Evolutionary conservation across 2,113 vertebrate species (phyloP).

Genomic region (Lipophrys pholis): DNA sequence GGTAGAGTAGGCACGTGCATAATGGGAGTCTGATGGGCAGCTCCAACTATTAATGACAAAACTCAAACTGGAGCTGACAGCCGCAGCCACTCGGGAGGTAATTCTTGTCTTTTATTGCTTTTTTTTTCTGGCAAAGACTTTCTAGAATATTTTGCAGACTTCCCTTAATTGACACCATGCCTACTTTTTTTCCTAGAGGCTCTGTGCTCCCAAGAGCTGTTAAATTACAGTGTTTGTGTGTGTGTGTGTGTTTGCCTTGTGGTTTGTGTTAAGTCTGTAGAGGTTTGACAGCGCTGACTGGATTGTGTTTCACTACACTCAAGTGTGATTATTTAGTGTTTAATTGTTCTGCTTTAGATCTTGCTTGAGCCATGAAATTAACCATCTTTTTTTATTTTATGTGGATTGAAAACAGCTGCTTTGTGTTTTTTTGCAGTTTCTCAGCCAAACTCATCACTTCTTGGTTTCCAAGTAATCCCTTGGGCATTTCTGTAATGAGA

Average conservation of each 20-base stretch:
- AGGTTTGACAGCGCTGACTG: conserved; percentile 18
- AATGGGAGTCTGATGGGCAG: conserved; percentile 64
- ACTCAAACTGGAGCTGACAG: conserved; percentile 44
- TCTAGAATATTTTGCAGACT: not conserved
- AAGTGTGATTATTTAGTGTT: conserved; percentile 50
- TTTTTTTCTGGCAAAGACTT: not conserved
- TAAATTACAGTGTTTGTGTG: conserved; percentile 12
- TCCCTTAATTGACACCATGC: not conserved
- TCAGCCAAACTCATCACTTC: not conserved
- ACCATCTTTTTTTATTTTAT: not conserved
- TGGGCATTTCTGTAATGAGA: no score
- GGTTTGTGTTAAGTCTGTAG: conserved; percentile 31
- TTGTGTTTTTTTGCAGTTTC: conserved; percentile 15
- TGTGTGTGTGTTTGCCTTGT: conserved; percentile 1
- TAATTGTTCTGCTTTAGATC: conserved; percentile 39
- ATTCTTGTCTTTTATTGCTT: conserved; percentile 3
- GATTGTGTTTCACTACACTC: conserved; percentile 64
- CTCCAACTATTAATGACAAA: conserved; percentile 42
- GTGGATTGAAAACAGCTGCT: conserved; percentile 11
- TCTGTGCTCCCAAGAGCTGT: conserved; percentile 3
- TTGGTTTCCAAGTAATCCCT: not conserved
- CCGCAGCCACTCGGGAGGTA: conserved; percentile 64
- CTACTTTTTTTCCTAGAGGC: not conserved
- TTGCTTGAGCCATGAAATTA: conserved; percentile 40
- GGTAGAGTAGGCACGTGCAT: conserved; percentile 65